These are phyloP conservation scores for Chydorus sphaericus DNA, from an alignment of 2,888 invertebrate species.

Conservation along the genomic window DNA sequence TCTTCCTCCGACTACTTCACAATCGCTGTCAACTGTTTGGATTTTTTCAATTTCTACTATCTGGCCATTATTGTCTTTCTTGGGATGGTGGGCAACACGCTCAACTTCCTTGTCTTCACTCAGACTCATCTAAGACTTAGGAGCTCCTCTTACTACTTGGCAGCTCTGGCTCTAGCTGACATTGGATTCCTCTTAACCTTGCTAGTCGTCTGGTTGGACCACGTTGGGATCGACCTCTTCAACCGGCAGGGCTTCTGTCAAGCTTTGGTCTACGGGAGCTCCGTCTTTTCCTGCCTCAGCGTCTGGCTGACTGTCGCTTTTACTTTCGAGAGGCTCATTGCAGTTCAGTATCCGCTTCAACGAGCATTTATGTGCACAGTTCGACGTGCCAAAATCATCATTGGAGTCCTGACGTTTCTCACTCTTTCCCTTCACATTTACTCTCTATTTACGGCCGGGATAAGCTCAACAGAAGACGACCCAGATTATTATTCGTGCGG, in stretches of 20 bases:
- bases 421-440: constrained; percentile 42
- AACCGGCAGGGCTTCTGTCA: constrained; percentile 27
- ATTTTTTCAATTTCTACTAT: constrained; percentile 39
- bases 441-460: constrained; percentile 33
- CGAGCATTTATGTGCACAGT: constrained; percentile 57
- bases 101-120: constrained; percentile 43
- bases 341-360: constrained; percentile 58
- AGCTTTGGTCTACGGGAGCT: not conserved
- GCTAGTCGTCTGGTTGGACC: constrained; percentile 37
- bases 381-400: constrained; percentile 46
- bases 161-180: constrained; percentile 44
- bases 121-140: constrained; percentile 43
- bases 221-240: constrained; percentile 17
- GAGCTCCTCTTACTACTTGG: constrained; percentile 47
- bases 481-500: constrained; percentile 28
- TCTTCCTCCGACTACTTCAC: too few species aligned
- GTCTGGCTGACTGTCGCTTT: constrained; percentile 69
- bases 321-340: constrained; percentile 68
- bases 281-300: not conserved
- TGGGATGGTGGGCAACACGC: constrained; percentile 43
- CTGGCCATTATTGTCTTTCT: constrained; percentile 41
- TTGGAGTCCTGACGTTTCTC: constrained; percentile 35
- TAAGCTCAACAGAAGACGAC: constrained; percentile 24
- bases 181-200: constrained; percentile 41
- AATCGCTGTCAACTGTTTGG: constrained; percentile 27